Evolutionary conservation across 92 coral and sea anemone genomes (phyloP), one percentile per base, ranked within the genome.

Genomic region (Epizoanthus ramosus): DNA sequence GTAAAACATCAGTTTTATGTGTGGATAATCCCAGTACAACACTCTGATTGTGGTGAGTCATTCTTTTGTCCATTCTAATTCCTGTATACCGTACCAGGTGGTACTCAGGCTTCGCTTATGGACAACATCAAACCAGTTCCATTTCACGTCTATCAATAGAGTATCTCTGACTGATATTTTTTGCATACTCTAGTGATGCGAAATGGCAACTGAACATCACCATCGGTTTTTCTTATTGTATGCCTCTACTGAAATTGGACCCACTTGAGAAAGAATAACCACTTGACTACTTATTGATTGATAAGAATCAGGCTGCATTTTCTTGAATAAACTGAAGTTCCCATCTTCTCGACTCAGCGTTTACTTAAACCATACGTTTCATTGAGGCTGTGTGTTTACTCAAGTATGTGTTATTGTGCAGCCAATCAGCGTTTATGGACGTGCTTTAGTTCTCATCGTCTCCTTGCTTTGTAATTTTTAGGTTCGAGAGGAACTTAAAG

Each of bases 401-500:
- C 12, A 14, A 63, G 24, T 63, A 28, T 8, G 12, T 21, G 16
- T 47, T 47, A 8, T 47, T 0, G 53, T 47, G 53, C 53, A 47
- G 53, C 14, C 53, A 47, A 10, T 22, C 25, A 9, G 10, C 14
- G 16, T 8, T 31, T 16, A 31, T 25, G 13, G 9, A 2, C 16
- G 70, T 43, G 54, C 14, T 71, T 28, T 25, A 21, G 77, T 10
- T 71, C 41, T n/a, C 41, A 15, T 25, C 25, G 5, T 22, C 31
- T 59, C 4, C 74, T 5, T 59, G 17, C 5, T 19, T 3, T 4
- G 8, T 4, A 85, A 57, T 0, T 18, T 67, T 43, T 22, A 96
- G 99, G 98, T 96, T 37, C 92, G 88, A 76, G 85, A 91, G 9
- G 99, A 96, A 54, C 89, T 93, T 24, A 80, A 88, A 9, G 94